These are phyloP conservation scores for Polypedilum pembai DNA, from an alignment of 1,140 invertebrate species.

Conservation along the genomic window DNA sequence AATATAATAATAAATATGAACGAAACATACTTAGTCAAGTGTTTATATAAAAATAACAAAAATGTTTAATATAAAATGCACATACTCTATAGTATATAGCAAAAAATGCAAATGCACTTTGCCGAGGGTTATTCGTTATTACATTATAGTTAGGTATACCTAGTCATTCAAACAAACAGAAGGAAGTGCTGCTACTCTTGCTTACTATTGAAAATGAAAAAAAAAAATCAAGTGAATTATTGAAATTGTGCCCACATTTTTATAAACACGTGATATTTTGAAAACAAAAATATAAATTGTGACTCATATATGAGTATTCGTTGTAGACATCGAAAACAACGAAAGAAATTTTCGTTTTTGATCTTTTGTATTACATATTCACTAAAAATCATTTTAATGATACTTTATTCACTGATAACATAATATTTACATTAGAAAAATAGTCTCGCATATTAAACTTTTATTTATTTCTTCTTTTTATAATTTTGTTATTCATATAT, in stretches of 20 bases:
- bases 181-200: not conserved
- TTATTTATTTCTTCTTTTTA: too few species aligned
- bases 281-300: slow-evolving; percentile 8
- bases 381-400: too few species aligned
- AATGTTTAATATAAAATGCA: not conserved
- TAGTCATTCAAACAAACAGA: not conserved
- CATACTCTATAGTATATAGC: not conserved
- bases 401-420: too few species aligned
- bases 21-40: not conserved
- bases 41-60: not conserved
- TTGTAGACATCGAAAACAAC: too few species aligned
- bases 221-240: not conserved
- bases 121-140: not conserved
- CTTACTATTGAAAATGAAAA: not conserved
- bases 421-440: too few species aligned
- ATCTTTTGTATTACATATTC: too few species aligned
- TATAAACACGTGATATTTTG: not conserved
- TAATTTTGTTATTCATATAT: not conserved
- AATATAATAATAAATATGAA: not conserved
- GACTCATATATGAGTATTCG: not conserved
- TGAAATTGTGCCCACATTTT: slow-evolving; percentile 6
- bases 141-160: not conserved
- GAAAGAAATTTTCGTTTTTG: too few species aligned
- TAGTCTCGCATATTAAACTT: too few species aligned
- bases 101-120: not conserved